Base-by-base conservation (phyloP, 2,113 vertebrate species). In the Cochlearius cochlearius region DNA sequence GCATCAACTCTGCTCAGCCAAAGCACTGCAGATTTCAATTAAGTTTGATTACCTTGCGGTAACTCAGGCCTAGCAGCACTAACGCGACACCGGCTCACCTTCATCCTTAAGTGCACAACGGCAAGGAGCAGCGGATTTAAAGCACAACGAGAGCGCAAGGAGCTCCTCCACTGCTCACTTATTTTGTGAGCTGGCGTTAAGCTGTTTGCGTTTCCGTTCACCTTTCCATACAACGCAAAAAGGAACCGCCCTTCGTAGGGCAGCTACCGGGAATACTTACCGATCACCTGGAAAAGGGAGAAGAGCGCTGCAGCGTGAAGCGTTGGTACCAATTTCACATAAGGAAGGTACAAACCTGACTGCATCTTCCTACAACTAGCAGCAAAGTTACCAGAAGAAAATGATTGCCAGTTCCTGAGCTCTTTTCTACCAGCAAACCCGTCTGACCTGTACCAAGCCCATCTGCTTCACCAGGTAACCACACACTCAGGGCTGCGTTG, bases 251-350 rank as follows among this genome's bases (percentile, higher is more conserved):
- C 14, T 34, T 21, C 0, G 3, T 11, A 21, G 39, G 34, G 1
- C 23, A 66, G 27, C 38, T 17, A 32, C 34, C 52, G 45, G 62
- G 47, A 86, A 66, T 5, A 12, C 16, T 23, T 11, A 14, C 1
- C 0, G 1, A 21, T 11, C 49, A 15, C 32, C 52, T 26, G 41
- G 49, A 60, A 52, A 52, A 32, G 1, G 2, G 62, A 58, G 64
- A 68, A 4, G 8, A 39, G 38, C 34, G 0, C 82, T 1, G n/a
- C 66, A 10, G 39, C 0, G 16, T 5, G 16, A 73, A 27, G 36
- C 1, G 22, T 0, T 4, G 15, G 5, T 1, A 7, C 0, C 3
- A 2, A 30, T 27, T 64, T n/a, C 50, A n/a, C 17, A 0, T 2
- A 34, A 26, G 25, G 29, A 76, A 60, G 8, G 56, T 7, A 29